Percentiles rank a stretch among this genome's conserved stretches.
Evolutionary conservation across 2,113 vertebrate genomes (phyloP).

Genomic region (Empidonax alnorum): DNA sequence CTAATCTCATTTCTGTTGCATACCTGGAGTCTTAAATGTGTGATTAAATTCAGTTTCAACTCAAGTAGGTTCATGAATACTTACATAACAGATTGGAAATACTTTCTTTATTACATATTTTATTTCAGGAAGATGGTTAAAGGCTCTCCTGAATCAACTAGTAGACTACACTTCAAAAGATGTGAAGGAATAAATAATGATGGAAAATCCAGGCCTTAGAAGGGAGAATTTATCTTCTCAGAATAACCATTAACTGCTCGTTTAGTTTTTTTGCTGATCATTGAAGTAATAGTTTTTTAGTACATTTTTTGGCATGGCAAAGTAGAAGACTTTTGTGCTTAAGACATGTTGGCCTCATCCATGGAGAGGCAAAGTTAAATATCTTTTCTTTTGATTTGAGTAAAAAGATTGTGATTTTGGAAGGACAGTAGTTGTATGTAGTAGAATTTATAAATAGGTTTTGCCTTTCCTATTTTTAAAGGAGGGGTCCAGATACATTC

Average conservation of each 20-base stretch:
- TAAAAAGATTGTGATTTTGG: neutral
- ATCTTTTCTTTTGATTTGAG: neutral
- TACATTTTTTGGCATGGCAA: neutral
- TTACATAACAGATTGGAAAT: neutral
- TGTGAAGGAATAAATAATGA: neutral
- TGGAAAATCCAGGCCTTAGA: neutral
- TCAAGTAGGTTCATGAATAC: neutral
- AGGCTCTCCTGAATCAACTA: neutral
- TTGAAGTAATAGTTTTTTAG: neutral
- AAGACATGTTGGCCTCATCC: neutral
- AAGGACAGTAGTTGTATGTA: neutral
- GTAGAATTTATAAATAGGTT: neutral
- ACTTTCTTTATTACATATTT: neutral
- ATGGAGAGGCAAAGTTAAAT: neutral
- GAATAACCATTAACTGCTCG: neutral
- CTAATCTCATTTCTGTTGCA: neutral
- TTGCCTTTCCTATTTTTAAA: neutral
- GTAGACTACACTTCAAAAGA: neutral
- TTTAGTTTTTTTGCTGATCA: neutral
- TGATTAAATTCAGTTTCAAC: neutral
- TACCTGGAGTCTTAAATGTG: neutral
- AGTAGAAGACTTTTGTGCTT: neutral
- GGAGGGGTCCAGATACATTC: neutral
- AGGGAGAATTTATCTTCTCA: neutral
- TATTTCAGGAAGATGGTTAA: neutral